A percentile compares a stretch with the other conserved stretches of the same genome.
Evolutionary conservation across 1,140 invertebrate species (phyloP).

Genomic region (Ylistrum balloti): DNA sequence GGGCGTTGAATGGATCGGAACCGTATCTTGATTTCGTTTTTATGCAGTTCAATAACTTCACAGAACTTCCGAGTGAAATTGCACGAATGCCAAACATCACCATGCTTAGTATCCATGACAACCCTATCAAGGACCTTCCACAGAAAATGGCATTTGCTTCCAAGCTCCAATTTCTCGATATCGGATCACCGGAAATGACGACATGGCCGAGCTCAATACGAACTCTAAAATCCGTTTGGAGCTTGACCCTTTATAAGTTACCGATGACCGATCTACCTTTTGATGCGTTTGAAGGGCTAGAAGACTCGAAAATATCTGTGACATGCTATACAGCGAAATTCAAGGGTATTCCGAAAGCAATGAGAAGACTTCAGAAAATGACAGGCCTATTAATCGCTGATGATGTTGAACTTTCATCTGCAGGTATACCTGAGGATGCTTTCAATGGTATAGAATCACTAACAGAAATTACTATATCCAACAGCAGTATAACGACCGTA

Average conservation of each 20-base stretch:
- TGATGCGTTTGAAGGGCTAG: not conserved
- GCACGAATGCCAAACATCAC: not conserved
- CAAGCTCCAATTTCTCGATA: not conserved
- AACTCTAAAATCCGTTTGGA: not conserved
- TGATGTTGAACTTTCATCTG: not conserved
- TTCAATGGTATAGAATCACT: not conserved
- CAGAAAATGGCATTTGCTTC: not conserved
- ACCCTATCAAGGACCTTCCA: not conserved
- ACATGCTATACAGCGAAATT: not conserved
- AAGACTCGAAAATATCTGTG: not conserved
- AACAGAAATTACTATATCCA: not conserved
- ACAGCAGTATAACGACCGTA: not conserved
- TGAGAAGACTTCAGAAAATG: not conserved
- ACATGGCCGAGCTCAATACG: not conserved
- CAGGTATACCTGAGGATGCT: not conserved
- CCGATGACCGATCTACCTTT: not conserved
- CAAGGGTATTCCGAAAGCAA: not conserved
- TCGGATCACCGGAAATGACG: constrained; percentile 29
- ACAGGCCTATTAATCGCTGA: not conserved
- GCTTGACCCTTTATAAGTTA: not conserved
- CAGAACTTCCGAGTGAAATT: not conserved
- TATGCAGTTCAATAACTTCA: not conserved
- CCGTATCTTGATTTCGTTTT: not conserved
- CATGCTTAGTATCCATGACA: not conserved
- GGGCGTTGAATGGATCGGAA: not conserved